Percentiles rank a stretch among this genome's conserved stretches.
Evolutionary conservation across 2,113 vertebrate genomes (phyloP).

Genomic region (Prinia subflava): DNA sequence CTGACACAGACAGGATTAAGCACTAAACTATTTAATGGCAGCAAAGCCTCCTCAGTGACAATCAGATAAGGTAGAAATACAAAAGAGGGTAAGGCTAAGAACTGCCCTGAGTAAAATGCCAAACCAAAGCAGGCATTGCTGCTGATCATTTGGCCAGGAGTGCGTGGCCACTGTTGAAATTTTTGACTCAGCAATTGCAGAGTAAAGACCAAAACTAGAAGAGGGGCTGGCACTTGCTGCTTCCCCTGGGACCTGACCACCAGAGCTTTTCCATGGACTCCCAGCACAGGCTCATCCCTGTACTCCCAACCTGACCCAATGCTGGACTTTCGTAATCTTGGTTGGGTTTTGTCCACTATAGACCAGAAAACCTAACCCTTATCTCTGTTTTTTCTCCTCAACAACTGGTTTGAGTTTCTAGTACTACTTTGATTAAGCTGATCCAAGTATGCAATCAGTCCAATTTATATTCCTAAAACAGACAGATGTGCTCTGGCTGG

Average conservation of each 20-base stretch:
- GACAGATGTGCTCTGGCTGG: not conserved
- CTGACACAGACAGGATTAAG: not conserved
- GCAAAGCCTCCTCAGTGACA: not conserved
- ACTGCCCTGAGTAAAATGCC: not conserved
- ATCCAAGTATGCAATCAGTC: not conserved
- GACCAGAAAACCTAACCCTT: not conserved
- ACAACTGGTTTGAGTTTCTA: not conserved
- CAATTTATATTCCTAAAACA: conserved; percentile 14
- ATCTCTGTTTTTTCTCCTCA: not conserved
- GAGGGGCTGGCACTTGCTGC: not conserved
- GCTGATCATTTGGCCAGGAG: not conserved
- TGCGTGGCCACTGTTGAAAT: fast-evolving
- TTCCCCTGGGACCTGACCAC: not conserved
- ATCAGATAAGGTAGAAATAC: not conserved
- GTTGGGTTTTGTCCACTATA: not conserved
- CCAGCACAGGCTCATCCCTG: not conserved
- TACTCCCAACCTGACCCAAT: not conserved
- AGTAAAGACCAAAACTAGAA: not conserved
- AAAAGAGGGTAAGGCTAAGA: not conserved
- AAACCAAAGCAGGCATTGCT: not conserved
- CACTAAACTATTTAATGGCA: not conserved
- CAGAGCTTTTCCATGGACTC: not conserved
- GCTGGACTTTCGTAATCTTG: not conserved
- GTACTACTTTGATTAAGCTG: not conserved
- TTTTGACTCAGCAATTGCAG: not conserved